Base-by-base conservation (phyloP, 2,113 vertebrate genomes). In the Laterallus jamaicensis region DNA sequence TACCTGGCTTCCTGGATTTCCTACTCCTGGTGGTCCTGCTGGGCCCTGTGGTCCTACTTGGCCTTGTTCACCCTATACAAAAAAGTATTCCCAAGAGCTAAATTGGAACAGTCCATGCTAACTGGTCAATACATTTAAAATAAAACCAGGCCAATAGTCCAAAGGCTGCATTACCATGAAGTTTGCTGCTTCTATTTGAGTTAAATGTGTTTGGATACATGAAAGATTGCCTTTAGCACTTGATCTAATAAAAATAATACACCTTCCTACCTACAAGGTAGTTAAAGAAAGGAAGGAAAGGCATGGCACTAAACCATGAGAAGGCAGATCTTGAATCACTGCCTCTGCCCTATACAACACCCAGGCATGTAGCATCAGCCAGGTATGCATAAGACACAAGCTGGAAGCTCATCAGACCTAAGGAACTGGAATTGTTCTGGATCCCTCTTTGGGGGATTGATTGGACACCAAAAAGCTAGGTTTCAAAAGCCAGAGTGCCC, bases 21-120 rank as follows among this genome's bases (percentile, higher is more conserved):
- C 96, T 18, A 29, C 62, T 90, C 98, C 98, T 21, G 97, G 97
- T 21, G 85, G 94, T 60, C 99, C 99, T 42, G 96, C 83, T 64
- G 97, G 97, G 69, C 99, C 98, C 63, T 87, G 69, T 28, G 96
- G 97, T 84, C 99, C 99, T 63, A 91, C 82, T 44, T 94, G 95
- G 63, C 98, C 99, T 75, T 94, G 76, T 81, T 98, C 98, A 29
- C 99, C 98, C 99, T 99, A 82, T 10, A 67, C 28, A 80, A 66
- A 93, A 49, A 82, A 37, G 69, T 24, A 37, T 31, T 59, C 17
- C 58, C 35, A 67, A 76, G 21, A 89, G 31, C 13, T 86, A 40
- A 94, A 83, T 59, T 68, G 54, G n/a, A 86, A 35, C 18, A 82
- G 21, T 28, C 29, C 55, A 24, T 40, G 11, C 19, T 52, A 55